phyloP scores from a whole-genome alignment of 2,888 invertebrate species.

The Andrena flavipes region DNA sequence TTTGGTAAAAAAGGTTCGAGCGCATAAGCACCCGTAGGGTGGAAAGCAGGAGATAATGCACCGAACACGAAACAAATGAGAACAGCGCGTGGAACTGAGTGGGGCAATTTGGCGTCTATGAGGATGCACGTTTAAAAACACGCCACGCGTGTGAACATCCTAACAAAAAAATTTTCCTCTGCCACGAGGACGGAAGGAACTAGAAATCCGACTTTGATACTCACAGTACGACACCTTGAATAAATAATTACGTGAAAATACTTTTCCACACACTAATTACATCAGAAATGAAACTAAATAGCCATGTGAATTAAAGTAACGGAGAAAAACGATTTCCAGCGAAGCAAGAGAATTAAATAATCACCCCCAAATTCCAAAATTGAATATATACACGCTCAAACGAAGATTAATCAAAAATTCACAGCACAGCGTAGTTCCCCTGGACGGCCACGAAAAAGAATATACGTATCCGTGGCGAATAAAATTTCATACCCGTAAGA shows the following conservation, averaged over 20 bases:
- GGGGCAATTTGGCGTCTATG: slow-evolving; percentile 42
- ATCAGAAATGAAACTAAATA: too few species aligned
- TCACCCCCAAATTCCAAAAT: too few species aligned
- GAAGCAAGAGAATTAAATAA: too few species aligned
- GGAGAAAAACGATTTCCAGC: too few species aligned
- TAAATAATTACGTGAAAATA: not conserved
- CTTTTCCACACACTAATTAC: too few species aligned
- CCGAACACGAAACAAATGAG: slow-evolving; percentile 42
- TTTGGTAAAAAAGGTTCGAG: slow-evolving; percentile 6
- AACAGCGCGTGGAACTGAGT: slow-evolving; percentile 34
- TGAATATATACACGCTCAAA: not conserved
- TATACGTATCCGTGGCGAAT: not conserved
- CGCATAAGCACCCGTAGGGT: slow-evolving; percentile 14
- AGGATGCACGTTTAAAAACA: slow-evolving; percentile 36
- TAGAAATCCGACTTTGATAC: not conserved
- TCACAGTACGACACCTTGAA: not conserved
- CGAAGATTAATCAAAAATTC: slow-evolving; percentile 2
- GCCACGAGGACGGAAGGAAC: not conserved
- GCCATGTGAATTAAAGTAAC: too few species aligned
- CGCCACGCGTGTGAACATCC: slow-evolving; percentile 28
- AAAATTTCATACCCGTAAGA: slow-evolving; percentile 6
- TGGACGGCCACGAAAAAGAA: not conserved
- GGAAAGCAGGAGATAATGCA: slow-evolving; percentile 44
- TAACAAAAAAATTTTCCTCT: slow-evolving; percentile 7
- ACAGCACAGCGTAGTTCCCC: not conserved